Evolutionary conservation across 2,113 vertebrate species (phyloP).

Genomic region (Brachypteracias leptosomus): DNA sequence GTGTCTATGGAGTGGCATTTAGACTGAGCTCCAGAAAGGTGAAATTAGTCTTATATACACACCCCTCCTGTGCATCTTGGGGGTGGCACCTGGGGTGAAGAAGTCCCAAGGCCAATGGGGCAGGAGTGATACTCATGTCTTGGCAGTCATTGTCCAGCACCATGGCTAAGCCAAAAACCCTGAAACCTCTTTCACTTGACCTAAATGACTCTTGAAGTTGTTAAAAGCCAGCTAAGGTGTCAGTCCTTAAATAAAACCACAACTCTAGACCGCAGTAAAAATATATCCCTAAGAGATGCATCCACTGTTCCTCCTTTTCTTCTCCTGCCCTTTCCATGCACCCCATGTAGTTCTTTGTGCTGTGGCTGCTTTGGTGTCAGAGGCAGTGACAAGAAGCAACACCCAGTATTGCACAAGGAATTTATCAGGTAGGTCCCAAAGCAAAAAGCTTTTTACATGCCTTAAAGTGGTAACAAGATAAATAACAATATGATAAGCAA

Average conservation of each 20-base stretch:
- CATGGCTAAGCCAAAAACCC: not conserved
- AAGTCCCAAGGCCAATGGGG: fast-evolving
- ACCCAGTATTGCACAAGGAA: not conserved
- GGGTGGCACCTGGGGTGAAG: not conserved
- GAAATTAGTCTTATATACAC: not conserved
- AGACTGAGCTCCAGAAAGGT: not conserved
- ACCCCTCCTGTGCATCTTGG: not conserved
- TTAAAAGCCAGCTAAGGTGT: not conserved
- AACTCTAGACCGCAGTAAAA: not conserved
- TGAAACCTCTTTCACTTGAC: not conserved
- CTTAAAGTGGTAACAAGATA: not conserved
- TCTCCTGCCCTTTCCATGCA: not conserved
- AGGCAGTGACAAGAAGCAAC: not conserved
- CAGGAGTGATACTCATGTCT: not conserved
- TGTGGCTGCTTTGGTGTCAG: not conserved
- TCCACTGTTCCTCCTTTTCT: not conserved
- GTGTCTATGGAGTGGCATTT: not conserved
- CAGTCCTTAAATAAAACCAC: not conserved
- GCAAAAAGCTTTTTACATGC: not conserved
- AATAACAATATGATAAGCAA: not conserved
- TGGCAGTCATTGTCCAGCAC: not conserved
- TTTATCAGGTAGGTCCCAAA: not conserved
- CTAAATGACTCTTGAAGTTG: not conserved
- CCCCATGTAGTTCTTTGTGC: not conserved
- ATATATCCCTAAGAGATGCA: not conserved